phyloP scores from a whole-genome alignment of 1,140 invertebrate genomes.

The fruit fly (Drosophila melanogaster) region DNA sequence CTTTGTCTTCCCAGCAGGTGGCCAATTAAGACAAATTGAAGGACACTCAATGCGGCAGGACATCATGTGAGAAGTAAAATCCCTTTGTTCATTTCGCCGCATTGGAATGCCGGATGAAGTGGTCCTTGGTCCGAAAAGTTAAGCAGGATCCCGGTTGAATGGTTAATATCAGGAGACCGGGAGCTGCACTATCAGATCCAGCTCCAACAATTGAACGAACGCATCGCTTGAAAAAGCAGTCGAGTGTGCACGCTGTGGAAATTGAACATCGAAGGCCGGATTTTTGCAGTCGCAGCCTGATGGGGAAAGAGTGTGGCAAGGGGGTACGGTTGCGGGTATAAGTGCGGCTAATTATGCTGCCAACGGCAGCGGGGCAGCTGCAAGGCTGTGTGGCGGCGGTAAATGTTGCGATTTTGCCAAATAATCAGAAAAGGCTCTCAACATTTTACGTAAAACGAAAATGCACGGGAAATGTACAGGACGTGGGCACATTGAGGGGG shows the following conservation, averaged over 20 bases:
- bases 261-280: slow-evolving; percentile 45
- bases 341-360: slow-evolving; percentile 65
- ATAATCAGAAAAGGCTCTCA: slow-evolving; percentile 78
- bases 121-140: background rate
- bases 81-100: slow-evolving; percentile 4
- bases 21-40: slow-evolving; percentile 2
- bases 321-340: background rate
- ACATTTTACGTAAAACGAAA: slow-evolving; percentile 70
- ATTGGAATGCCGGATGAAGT: background rate
- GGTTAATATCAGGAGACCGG: background rate
- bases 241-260: slow-evolving; percentile 40
- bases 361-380: slow-evolving; percentile 12
- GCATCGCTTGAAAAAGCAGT: slow-evolving; percentile 47
- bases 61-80: background rate
- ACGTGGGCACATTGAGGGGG: background rate
- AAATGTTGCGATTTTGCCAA: slow-evolving; percentile 78
- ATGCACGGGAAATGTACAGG: slow-evolving; percentile 31
- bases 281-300: slow-evolving; percentile 41
- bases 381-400: slow-evolving; percentile 39
- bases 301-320: background rate
- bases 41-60: background rate
- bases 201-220: slow-evolving; percentile 22
- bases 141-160: background rate
- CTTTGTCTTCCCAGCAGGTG: background rate
- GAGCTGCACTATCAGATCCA: slow-evolving; percentile 27